Evolutionary conservation across 1,140 invertebrate genomes (phyloP), one percentile per base, ranked within the genome.

Genomic region (Lucilia sericata): DNA sequence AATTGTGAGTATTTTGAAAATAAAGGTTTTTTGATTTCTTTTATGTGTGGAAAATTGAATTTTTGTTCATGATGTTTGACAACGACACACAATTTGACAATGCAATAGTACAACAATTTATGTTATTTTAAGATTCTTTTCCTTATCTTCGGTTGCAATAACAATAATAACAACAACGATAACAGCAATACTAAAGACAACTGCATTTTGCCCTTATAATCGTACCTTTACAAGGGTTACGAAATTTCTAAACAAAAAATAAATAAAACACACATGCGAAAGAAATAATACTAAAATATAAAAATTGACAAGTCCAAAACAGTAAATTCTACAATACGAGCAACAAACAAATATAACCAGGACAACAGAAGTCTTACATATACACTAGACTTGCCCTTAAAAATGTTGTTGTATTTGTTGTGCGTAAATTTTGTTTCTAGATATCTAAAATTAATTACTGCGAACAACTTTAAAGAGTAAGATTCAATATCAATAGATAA

Each of bases 51-150:
- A 78, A 78, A 78, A 78, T 78, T 78, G 75, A 78, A 78, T 78
- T n/a, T 78, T 78, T 78, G 75, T 78, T 78, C 42, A 47, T 78
- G 75, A 78, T 78, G 42, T 78, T 78, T 78, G 75, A 78, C 75
- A 78, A n/a, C 75, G 36, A 47, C 34, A 47, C 34, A 78, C 75
- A 78, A 70, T 78, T 78, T 42, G 34, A 78, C 75, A 78, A 78
- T 78, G 36, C 34, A 78, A 78, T 78, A 36, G 75, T 42, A 78
- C 75, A 78, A 78, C 34, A 78, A 78, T 78, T 78, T 78, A 19
- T 42, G 75, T 42, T 78, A 78, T 78, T 78, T 78, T 78, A 47
- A 78, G 42, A 47, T 42, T 42, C 34, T n/a, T 30, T 9, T 30
- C 9, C 42, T 42, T 78, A 19, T 36, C n/a, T 78, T 36, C 36